Percentiles rank a stretch among this genome's conserved stretches.
Evolutionary conservation across 2,888 invertebrate species (phyloP).

Genomic region (Hirtodrosophila cameraria): DNA sequence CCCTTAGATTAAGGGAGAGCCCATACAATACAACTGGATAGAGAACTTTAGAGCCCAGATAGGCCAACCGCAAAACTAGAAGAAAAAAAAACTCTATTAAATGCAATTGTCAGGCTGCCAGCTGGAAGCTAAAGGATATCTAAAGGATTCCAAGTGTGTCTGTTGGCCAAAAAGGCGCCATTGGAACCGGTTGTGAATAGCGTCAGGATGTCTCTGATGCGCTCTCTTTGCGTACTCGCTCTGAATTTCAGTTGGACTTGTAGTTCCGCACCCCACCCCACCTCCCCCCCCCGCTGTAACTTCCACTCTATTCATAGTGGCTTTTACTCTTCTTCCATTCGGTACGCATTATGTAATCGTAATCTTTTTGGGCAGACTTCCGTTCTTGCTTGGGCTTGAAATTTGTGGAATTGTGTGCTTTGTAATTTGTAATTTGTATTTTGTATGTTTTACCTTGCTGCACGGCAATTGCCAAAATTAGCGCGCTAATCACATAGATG

Average conservation of each 20-base stretch:
- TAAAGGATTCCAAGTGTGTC: too few relatives aligned
- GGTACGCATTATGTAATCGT: constrained; percentile 84
- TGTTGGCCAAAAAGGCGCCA: constrained; percentile 70
- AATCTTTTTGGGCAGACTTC: constrained; percentile 45
- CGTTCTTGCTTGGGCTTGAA: constrained; percentile 21
- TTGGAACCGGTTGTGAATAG: constrained; percentile 61
- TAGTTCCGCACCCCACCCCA: too few relatives aligned
- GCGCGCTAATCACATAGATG: constrained; percentile 81
- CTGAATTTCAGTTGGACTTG: constrained; percentile 6
- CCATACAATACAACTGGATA: neutral
- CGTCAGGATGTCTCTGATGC: constrained; percentile 35
- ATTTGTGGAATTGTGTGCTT: constrained; percentile 10
- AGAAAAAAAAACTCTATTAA: neutral
- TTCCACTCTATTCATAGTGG: constrained; percentile 28
- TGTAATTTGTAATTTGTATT: constrained; percentile 26
- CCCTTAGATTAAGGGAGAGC: neutral
- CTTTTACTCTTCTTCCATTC: constrained; percentile 8
- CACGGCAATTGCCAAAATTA: constrained; percentile 83
- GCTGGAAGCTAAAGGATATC: neutral
- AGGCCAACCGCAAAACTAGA: too few relatives aligned
- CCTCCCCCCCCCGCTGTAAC: constrained; percentile 15
- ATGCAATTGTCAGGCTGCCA: neutral
- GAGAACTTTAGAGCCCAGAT: neutral
- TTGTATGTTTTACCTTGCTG: constrained; percentile 83
- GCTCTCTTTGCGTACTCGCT: constrained; percentile 6